Evolutionary conservation across 2,797 vertebrate genomes (phyloP).

Genomic region (Sarcophilus harrisii): DNA sequence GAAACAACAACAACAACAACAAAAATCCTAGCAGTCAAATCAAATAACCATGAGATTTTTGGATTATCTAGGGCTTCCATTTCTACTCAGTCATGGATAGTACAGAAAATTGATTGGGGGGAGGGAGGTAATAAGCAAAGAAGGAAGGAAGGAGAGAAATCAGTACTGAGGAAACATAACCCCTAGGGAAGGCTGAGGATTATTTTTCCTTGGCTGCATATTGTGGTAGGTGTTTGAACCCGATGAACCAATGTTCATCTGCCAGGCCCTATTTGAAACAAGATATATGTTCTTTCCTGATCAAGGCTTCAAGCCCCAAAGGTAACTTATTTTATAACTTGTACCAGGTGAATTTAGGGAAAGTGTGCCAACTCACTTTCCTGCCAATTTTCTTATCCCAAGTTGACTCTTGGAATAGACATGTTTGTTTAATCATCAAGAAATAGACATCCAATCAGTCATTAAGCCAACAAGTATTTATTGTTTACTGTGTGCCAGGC

Average conservation of each 20-base stretch:
- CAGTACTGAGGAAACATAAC: not conserved
- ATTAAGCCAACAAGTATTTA: not conserved
- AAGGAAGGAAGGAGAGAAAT: not conserved
- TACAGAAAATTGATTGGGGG: not conserved
- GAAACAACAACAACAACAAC: not conserved
- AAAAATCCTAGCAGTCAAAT: not conserved
- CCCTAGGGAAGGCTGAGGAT: rapidly evolving
- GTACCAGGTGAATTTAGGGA: not conserved
- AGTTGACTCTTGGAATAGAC: not conserved
- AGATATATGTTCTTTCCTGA: not conserved
- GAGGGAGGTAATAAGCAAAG: not conserved
- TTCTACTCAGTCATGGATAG: not conserved
- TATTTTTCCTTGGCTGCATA: not conserved
- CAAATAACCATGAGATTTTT: not conserved
- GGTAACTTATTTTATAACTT: not conserved
- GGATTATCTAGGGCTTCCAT: rapidly evolving
- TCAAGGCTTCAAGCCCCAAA: not conserved
- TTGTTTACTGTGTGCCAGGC: not conserved
- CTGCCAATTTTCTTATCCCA: not conserved
- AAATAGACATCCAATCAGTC: not conserved
- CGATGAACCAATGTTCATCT: not conserved
- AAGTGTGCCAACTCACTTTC: not conserved
- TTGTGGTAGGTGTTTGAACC: not conserved
- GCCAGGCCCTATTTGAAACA: not conserved
- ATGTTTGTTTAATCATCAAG: not conserved